phyloP scores from a whole-genome alignment of 35 echinoderm and acorn worm species.

The Apostichopus parvimensis region DNA sequence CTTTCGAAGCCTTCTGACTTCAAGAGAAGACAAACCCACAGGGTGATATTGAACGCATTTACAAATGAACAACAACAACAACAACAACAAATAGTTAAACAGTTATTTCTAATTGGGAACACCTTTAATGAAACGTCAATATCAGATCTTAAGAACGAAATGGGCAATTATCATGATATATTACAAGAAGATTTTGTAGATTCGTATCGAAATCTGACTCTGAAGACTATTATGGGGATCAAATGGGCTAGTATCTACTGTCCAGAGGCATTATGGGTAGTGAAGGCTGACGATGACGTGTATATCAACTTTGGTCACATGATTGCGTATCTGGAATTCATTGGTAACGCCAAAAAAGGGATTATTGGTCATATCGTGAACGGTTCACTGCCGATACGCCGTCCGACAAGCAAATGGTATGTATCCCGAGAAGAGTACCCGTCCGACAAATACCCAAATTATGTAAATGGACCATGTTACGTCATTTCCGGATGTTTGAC shows the following conservation, averaged over 20 bases:
- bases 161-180: constrained; percentile 12
- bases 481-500: neutral
- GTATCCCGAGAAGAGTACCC: neutral
- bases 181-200: constrained; percentile 57
- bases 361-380: neutral
- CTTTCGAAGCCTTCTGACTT: no score
- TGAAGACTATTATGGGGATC: constrained; percentile 59
- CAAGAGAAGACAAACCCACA: no score
- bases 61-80: no score
- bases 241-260: constrained; percentile 57
- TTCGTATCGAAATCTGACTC: constrained; percentile 50
- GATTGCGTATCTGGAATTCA: neutral
- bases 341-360: neutral
- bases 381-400: neutral
- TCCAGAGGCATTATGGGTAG: constrained; percentile 33
- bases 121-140: neutral
- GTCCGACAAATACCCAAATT: neutral
- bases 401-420: neutral
- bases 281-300: constrained; percentile 60
- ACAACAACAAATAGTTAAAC: neutral
- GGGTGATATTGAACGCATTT: no score
- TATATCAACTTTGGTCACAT: constrained; percentile 41
- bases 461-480: neutral
- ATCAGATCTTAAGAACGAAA: neutral
- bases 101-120: neutral